A percentile compares a stretch with the other conserved stretches of the same genome.
These are phyloP conservation scores for Rhabditoides inermis DNA, from an alignment of 2,888 invertebrate species.

Conservation along the genomic window DNA sequence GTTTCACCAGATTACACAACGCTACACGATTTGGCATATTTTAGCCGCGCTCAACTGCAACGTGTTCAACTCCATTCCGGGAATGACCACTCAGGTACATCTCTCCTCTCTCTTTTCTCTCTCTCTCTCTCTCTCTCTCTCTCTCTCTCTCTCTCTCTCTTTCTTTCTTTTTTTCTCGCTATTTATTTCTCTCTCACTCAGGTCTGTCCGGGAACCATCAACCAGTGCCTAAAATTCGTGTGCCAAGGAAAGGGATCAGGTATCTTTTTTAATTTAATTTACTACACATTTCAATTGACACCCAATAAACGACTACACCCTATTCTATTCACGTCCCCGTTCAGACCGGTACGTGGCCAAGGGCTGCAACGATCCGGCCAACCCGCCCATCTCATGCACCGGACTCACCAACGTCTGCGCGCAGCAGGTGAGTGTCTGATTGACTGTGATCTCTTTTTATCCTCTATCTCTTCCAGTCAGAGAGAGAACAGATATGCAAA, in stretches of 20 bases:
- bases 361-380: conserved; percentile 17
- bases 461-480: no score
- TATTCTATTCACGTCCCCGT: background rate
- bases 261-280: background rate
- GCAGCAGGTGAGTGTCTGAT: no score
- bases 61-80: conserved; percentile 5
- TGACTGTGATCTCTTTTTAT: background rate
- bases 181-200: no score
- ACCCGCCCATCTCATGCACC: conserved; percentile 10
- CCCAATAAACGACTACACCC: background rate
- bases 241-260: conserved; percentile 6
- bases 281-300: background rate
- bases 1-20: no score
- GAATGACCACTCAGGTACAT: no score
- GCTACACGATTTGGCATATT: background rate
- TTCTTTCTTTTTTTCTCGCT: no score
- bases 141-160: no score
- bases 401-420: conserved; percentile 7
- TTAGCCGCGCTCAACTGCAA: conserved; percentile 3
- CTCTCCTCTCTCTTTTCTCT: no score
- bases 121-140: no score
- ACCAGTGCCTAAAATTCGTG: conserved; percentile 18
- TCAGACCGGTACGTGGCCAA: conserved; percentile 12
- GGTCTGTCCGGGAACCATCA: conserved; percentile 10
- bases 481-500: no score